phyloP scores from a whole-genome alignment of 1,140 invertebrate species.

The Trachelipus rathkii region DNA sequence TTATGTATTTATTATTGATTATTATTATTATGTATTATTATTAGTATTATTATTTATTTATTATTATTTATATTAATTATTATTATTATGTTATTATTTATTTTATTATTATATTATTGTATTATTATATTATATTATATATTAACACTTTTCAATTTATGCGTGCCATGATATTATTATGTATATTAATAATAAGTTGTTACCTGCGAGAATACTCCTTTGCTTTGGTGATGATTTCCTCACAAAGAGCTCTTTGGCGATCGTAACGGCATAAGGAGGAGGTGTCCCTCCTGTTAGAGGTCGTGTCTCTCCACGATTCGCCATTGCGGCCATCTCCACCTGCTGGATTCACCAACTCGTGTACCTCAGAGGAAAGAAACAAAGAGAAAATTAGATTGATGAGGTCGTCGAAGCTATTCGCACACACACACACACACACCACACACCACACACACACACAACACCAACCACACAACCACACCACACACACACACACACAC shows the following conservation, averaged over 20 bases:
- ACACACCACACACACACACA: too few relatives aligned
- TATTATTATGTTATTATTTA: too few relatives aligned
- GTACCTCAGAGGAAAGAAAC: conserved; percentile 55
- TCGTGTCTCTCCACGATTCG: conserved; percentile 73
- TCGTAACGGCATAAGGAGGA: conserved; percentile 76
- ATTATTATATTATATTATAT: too few relatives aligned
- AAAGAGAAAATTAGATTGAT: not conserved
- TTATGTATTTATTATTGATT: too few relatives aligned
- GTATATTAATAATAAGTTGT: conserved; percentile 16
- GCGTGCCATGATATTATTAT: too few relatives aligned
- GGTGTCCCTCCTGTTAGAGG: conserved; percentile 72
- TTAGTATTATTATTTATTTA: too few relatives aligned
- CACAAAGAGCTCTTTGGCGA: conserved; percentile 75
- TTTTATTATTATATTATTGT: too few relatives aligned
- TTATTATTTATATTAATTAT: too few relatives aligned
- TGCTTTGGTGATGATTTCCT: conserved; percentile 88
- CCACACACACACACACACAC: too few relatives aligned
- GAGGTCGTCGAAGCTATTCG: not conserved
- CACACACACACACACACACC: not conserved
- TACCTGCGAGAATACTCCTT: conserved; percentile 78
- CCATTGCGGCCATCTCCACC: conserved; percentile 76
- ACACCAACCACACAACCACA: too few relatives aligned
- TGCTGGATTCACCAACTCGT: conserved; percentile 86
- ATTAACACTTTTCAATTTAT: too few relatives aligned
- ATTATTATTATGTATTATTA: too few relatives aligned